phyloP scores from a whole-genome alignment of 2,888 invertebrate genomes.

The Hirtodrosophila cameraria region DNA sequence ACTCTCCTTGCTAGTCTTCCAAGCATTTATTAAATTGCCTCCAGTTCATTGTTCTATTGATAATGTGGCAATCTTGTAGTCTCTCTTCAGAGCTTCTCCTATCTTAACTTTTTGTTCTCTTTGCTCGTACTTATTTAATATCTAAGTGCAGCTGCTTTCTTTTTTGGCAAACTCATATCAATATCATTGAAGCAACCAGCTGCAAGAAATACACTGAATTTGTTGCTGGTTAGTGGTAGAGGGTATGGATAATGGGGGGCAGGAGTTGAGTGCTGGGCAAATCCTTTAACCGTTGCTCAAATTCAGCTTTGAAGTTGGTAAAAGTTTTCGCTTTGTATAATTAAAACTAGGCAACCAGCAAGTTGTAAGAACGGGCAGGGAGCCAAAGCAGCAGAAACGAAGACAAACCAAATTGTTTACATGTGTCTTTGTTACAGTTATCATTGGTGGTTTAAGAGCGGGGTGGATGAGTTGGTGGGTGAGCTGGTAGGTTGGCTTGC shows the following conservation, averaged over 20 bases:
- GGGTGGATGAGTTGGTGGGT: not conserved
- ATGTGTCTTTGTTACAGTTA: constrained; percentile 77
- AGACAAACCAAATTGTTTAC: constrained; percentile 72
- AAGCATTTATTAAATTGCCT: too few relatives aligned
- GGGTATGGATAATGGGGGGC: not conserved
- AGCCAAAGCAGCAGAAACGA: constrained; percentile 13
- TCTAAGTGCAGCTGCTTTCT: too few relatives aligned
- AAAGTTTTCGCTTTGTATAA: constrained; percentile 77
- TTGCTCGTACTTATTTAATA: too few relatives aligned
- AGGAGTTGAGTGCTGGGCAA: constrained; percentile 20
- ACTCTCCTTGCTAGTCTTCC: too few relatives aligned
- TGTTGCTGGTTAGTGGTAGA: not conserved
- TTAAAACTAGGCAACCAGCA: constrained; percentile 56
- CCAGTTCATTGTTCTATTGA: too few relatives aligned
- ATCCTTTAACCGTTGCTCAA: constrained; percentile 52
- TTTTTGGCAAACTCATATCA: too few relatives aligned
- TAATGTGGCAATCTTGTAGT: too few relatives aligned
- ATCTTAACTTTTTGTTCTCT: too few relatives aligned
- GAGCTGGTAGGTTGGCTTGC: not conserved
- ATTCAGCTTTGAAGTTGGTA: constrained; percentile 57
- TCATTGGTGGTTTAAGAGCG: constrained; percentile 63
- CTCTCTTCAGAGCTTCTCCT: too few relatives aligned
- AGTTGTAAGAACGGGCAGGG: not conserved
- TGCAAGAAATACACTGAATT: too few relatives aligned
- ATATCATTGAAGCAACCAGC: too few relatives aligned